Evolutionary conservation across 2,888 invertebrate species (phyloP).

Genomic region (Trissolcus japonicus): DNA sequence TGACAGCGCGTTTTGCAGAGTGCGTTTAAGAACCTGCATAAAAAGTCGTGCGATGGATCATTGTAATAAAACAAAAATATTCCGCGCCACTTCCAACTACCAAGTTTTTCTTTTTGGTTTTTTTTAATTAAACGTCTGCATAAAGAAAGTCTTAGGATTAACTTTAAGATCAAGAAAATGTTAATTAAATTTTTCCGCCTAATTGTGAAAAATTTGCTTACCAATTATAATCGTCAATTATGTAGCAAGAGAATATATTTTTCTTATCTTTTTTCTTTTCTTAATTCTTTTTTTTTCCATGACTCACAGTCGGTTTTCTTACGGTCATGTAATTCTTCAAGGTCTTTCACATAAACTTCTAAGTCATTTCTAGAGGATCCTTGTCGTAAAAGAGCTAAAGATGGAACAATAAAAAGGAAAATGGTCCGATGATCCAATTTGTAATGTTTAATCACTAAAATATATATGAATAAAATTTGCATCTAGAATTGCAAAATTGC

Average conservation of each 20-base stretch:
- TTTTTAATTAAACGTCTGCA: conserved; percentile 15
- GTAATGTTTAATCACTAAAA: background rate
- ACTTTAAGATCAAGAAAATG: too few species aligned
- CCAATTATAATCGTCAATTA: too few species aligned
- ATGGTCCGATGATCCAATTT: too few species aligned
- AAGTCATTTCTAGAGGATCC: conserved; percentile 9
- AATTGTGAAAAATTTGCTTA: too few species aligned
- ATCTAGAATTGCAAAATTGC: background rate
- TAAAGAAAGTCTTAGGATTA: conserved; percentile 1
- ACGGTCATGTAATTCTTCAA: conserved; percentile 43
- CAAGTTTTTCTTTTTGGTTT: background rate
- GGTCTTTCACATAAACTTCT: conserved; percentile 36
- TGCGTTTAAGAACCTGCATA: conserved; percentile 14
- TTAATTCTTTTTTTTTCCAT: too few species aligned
- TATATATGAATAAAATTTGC: background rate
- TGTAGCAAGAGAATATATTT: too few species aligned
- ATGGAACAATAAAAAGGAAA: background rate
- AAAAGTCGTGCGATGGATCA: conserved; percentile 13
- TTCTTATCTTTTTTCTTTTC: too few species aligned
- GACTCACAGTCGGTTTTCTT: background rate
- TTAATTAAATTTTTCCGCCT: too few species aligned
- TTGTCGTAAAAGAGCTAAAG: too few species aligned
- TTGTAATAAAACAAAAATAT: conserved; percentile 15
- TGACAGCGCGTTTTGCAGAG: conserved; percentile 17
- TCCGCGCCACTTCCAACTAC: background rate